Evolutionary conservation across 2,797 vertebrate genomes (phyloP).

Genomic region (Amblyraja radiata): DNA sequence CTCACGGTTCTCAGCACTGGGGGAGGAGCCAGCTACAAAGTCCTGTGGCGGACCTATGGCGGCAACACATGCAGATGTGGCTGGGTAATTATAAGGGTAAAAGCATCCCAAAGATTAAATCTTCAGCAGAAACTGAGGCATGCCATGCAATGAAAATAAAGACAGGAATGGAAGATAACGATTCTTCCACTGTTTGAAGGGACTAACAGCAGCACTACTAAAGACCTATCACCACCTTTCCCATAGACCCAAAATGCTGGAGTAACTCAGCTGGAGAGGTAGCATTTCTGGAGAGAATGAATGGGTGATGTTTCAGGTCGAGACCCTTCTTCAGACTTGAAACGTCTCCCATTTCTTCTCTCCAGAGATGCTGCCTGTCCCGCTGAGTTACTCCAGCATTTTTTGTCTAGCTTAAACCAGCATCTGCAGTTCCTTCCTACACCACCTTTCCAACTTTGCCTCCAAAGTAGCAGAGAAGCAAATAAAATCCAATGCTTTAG

Average conservation of each 20-base stretch:
- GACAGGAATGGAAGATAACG: neutral
- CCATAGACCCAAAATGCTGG: neutral
- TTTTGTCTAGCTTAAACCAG: too few relatives aligned
- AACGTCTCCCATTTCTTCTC: too few relatives aligned
- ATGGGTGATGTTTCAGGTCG: too few relatives aligned
- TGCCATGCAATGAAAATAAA: neutral
- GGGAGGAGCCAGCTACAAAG: neutral
- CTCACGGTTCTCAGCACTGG: neutral
- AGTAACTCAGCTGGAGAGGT: too few relatives aligned
- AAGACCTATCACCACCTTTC: neutral
- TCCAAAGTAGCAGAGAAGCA: neutral
- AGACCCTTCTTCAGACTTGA: too few relatives aligned
- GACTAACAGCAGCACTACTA: neutral
- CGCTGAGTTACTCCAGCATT: too few relatives aligned
- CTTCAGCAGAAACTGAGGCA: neutral
- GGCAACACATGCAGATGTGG: neutral
- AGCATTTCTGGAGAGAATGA: too few relatives aligned
- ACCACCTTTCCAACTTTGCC: neutral
- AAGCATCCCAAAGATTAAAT: neutral
- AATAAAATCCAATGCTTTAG: neutral
- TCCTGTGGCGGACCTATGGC: neutral
- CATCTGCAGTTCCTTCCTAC: too few relatives aligned
- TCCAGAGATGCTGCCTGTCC: too few relatives aligned
- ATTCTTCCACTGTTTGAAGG: neutral
- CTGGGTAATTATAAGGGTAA: neutral